phyloP scores from a whole-genome alignment of 2,888 invertebrate genomes.

The Ryuthela nishihirai region DNA sequence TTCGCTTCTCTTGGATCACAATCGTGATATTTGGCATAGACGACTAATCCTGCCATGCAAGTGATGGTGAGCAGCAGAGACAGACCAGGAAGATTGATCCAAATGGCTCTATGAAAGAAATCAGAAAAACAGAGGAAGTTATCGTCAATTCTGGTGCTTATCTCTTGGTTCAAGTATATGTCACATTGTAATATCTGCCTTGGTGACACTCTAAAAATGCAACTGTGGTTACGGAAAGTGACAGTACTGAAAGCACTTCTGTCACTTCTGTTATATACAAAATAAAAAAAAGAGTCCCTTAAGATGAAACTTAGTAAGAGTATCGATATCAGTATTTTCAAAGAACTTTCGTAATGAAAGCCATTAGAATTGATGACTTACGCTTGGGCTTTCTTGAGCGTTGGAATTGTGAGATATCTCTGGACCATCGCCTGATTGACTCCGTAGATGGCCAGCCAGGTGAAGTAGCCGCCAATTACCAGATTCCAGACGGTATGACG shows the following conservation, averaged over 20 bases:
- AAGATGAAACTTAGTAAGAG: too few relatives aligned
- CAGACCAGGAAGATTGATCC: slow-evolving; percentile 69
- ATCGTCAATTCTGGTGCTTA: too few relatives aligned
- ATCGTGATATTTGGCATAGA: slow-evolving; percentile 72
- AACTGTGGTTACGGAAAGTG: too few relatives aligned
- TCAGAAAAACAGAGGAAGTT: not conserved
- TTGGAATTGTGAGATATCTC: slow-evolving; percentile 80
- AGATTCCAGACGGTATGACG: slow-evolving; percentile 85
- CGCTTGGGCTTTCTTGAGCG: slow-evolving; percentile 70
- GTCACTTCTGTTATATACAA: too few relatives aligned
- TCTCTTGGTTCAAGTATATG: too few relatives aligned
- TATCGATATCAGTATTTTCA: too few relatives aligned
- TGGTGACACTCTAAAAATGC: not conserved
- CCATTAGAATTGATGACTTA: too few relatives aligned
- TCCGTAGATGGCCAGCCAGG: slow-evolving; percentile 88
- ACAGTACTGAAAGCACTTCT: too few relatives aligned
- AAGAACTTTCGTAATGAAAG: too few relatives aligned
- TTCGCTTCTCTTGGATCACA: slow-evolving; percentile 78
- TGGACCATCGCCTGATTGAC: slow-evolving; percentile 93
- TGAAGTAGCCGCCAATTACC: slow-evolving; percentile 78
- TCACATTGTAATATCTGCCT: too few relatives aligned
- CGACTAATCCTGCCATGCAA: slow-evolving; percentile 78
- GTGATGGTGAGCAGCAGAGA: slow-evolving; percentile 76
- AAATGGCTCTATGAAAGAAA: slow-evolving; percentile 60
- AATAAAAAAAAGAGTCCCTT: too few relatives aligned